A percentile compares a stretch with the other conserved stretches of the same genome.
Conservation (phyloP, 2,113 vertebrate genomes). For the Channa maculata region DNA sequence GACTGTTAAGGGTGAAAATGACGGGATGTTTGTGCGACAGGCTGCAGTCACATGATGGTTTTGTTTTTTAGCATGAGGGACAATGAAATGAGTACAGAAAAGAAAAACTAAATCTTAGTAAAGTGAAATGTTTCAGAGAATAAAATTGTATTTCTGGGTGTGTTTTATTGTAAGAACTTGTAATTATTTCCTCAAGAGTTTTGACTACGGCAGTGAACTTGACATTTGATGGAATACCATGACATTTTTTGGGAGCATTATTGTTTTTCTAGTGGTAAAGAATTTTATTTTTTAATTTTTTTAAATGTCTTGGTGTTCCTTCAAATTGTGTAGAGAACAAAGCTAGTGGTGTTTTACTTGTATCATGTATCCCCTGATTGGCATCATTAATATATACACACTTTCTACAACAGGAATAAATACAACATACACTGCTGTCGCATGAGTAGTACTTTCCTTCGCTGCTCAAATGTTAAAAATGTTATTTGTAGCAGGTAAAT, state of each 20-base stretch:
- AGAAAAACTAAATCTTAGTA: neutral
- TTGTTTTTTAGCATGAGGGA: neutral
- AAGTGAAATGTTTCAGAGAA: neutral
- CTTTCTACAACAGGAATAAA: constrained; percentile 81
- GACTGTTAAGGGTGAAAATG: constrained; percentile 23
- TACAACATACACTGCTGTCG: constrained; percentile 73
- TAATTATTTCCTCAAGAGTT: neutral
- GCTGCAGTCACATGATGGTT: constrained; percentile 54
- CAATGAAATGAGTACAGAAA: constrained; percentile 10
- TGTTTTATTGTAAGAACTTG: constrained; percentile 2
- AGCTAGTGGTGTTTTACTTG: constrained; percentile 60
- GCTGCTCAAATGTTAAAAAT: neutral
- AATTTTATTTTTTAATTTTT: neutral
- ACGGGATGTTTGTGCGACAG: constrained; percentile 7
- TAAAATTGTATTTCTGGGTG: neutral
- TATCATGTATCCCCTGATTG: constrained; percentile 49
- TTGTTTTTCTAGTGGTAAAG: constrained; percentile 34
- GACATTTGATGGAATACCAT: constrained; percentile 21
- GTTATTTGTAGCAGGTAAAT: neutral
- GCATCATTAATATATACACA: constrained; percentile 76
- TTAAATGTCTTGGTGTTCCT: constrained; percentile 17
- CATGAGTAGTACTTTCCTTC: constrained; percentile 25
- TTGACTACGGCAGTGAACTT: constrained; percentile 3
- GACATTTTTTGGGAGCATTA: neutral
- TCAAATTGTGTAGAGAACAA: constrained; percentile 24